These are phyloP conservation scores for Limanda limanda DNA, from an alignment of 2,113 vertebrate genomes.

Conservation along the genomic window DNA sequence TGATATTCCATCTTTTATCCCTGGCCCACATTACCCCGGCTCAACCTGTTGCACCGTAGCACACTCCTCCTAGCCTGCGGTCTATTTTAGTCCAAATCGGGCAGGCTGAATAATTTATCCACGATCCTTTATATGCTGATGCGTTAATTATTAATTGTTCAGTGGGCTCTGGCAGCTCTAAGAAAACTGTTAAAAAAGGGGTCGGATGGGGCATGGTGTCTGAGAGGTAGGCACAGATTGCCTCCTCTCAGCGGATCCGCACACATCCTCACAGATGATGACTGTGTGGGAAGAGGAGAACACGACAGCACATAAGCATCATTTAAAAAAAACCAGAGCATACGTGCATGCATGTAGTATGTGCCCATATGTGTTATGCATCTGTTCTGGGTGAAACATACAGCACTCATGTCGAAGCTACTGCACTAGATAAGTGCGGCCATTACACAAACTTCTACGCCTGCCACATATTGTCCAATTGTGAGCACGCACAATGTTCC, in stretches of 20 bases:
- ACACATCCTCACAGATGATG: conserved; percentile 36
- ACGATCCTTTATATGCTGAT: conserved; percentile 72
- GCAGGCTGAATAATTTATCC: conserved; percentile 79
- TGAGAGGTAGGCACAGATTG: conserved; percentile 50
- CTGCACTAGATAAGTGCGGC: conserved; percentile 1
- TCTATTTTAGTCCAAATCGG: conserved; percentile 76
- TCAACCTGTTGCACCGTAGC: conserved; percentile 66
- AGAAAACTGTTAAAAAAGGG: conserved; percentile 58
- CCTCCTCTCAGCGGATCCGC: conserved; percentile 44
- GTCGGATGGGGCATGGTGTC: conserved; percentile 27
- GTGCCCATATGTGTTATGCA: not conserved
- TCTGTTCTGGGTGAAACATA: conserved; percentile 12
- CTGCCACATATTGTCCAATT: conserved; percentile 6
- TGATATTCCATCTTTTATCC: conserved; percentile 29
- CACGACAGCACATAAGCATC: not conserved
- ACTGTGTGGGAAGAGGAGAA: conserved; percentile 62
- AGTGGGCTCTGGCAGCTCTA: conserved; percentile 63
- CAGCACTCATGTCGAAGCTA: not conserved
- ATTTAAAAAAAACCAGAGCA: conserved; percentile 8
- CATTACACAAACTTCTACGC: not conserved
- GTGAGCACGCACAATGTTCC: conserved; percentile 23
- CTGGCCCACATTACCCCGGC: conserved; percentile 23
- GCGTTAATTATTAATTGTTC: conserved; percentile 82
- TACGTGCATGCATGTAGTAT: conserved; percentile 12
- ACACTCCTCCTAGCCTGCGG: conserved; percentile 57